Conservation (phyloP, 2,888 invertebrate species). For the Trimorus sp. region DNA sequence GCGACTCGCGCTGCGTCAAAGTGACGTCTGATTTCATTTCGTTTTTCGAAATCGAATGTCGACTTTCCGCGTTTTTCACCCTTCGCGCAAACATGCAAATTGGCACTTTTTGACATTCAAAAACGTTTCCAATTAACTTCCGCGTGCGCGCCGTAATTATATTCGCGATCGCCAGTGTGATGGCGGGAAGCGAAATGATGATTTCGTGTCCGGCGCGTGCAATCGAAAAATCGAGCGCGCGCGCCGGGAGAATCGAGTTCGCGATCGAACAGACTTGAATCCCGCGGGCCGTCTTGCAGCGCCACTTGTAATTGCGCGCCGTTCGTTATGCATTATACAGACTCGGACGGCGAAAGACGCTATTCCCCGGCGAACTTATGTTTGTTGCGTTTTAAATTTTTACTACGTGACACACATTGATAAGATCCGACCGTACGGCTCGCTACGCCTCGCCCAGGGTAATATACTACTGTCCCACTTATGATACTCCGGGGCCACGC, state of each 20-base stretch:
- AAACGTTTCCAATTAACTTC: too few relatives aligned
- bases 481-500: slow-evolving; percentile 43
- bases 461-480: slow-evolving; percentile 54
- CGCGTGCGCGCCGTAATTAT: not conserved
- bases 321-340: slow-evolving; percentile 17
- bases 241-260: too few relatives aligned
- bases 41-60: too few relatives aligned
- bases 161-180: not conserved
- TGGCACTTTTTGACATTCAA: too few relatives aligned
- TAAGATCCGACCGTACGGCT: slow-evolving; percentile 40
- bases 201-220: too few relatives aligned
- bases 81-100: too few relatives aligned
- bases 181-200: not conserved
- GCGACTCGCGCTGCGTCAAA: not conserved
- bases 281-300: too few relatives aligned
- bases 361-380: slow-evolving; percentile 28
- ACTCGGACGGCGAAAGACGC: slow-evolving; percentile 16
- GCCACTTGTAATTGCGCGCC: slow-evolving; percentile 14
- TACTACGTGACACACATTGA: slow-evolving; percentile 51
- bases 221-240: too few relatives aligned
- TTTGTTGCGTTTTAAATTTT: slow-evolving; percentile 53
- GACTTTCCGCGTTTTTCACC: too few relatives aligned
- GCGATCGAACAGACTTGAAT: too few relatives aligned
- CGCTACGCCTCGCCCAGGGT: slow-evolving; percentile 40
- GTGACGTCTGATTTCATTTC: not conserved